Evolutionary conservation across 1,140 invertebrate species (phyloP).

Genomic region (Eciton burchellii): DNA sequence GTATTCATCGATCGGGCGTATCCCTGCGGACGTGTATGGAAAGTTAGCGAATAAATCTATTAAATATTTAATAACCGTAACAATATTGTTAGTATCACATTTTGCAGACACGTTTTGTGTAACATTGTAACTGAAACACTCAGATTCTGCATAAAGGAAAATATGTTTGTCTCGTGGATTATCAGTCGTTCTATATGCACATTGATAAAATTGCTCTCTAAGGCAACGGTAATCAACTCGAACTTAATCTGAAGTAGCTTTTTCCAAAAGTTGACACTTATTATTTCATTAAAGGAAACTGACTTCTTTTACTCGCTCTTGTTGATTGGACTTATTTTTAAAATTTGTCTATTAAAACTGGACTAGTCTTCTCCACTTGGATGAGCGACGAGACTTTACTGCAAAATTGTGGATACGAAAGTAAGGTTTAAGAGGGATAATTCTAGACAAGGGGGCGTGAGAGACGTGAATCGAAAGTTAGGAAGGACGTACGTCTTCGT

Average conservation of each 20-base stretch:
- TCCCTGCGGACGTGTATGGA: background rate
- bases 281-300: background rate
- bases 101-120: background rate
- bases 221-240: background rate
- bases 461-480: slow-evolving; percentile 20
- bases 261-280: background rate
- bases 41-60: slow-evolving; percentile 11
- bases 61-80: slow-evolving; percentile 44
- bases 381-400: background rate
- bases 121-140: background rate
- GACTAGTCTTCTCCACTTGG: background rate
- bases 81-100: slow-evolving; percentile 8
- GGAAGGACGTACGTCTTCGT: slow-evolving; percentile 1
- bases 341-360: background rate
- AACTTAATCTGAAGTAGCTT: background rate
- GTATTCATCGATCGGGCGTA: slow-evolving; percentile 43
- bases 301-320: background rate
- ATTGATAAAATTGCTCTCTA: background rate
- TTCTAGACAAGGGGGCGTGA: no score
- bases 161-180: background rate
- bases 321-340: background rate
- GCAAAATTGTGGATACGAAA: slow-evolving; percentile 23
- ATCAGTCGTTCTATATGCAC: background rate
- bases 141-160: background rate
- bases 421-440: no score